Evolutionary conservation across 2,797 vertebrate species (phyloP), one percentile per base, ranked within the genome.

Genomic region (Sebastes elongatus): DNA sequence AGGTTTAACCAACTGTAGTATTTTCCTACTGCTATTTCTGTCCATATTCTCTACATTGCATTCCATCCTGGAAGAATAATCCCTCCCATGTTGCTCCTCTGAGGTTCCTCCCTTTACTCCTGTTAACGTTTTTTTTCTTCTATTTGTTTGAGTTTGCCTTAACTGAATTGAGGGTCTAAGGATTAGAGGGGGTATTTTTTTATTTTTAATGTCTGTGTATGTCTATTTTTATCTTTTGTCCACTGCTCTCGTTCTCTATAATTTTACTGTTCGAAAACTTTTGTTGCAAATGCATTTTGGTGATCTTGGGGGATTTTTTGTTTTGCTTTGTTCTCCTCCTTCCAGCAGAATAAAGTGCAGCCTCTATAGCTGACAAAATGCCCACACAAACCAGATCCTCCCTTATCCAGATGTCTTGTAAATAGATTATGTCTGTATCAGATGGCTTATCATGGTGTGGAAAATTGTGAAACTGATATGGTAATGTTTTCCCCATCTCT

Each of bases 401-500:
- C 10, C 25, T 18, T 22, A 23, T 7, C 60, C 11, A 32, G 38
- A 49, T 30, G 25, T 11, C 18, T 5, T 4, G 27, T 67, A 52
- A 85, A 69, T 42, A 10, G 55, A 35, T 64, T 16, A 74, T 64
- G 2, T 66, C 32, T 55, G 4, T 75, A 38, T 76, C 30, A 42
- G 69, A 72, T 80, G 25, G 20, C 49, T 57, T 20, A 35, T 59
- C 56, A 71, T 49, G 14, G 20, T 71, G 59, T 76, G 52, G 27
- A 72, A 76, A 75, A 62, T 66, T 38, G 9, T 59, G 46, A 30
- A 52, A 70, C 28, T 65, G 18, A 46, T 71, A 72, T 14, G 28
- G 0, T 70, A 28, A 78, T 77, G 33, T 66, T 66, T 74, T 70
- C 3, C 18, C 30, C 20, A 3, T 82, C 60, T 74, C 60, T 74